phyloP scores from a whole-genome alignment of 2,888 invertebrate genomes.

The Stenchaetothrips biformis region DNA sequence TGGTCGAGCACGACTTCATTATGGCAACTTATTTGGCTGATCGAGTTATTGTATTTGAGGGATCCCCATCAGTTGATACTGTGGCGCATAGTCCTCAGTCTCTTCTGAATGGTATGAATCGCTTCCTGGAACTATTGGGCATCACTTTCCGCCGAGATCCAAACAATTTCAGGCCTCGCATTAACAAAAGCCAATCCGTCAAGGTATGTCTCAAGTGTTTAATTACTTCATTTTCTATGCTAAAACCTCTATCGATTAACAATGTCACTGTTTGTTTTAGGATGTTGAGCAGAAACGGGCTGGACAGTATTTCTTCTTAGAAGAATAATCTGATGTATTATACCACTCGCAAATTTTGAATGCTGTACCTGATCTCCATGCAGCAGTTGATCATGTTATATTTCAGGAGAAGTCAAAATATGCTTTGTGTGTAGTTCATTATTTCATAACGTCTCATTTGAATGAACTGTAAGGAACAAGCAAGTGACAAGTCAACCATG shows the following conservation, averaged over 20 bases:
- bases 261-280: slow-evolving; percentile 49
- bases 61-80: slow-evolving; percentile 82
- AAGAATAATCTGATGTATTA: slow-evolving; percentile 61
- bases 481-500: not conserved
- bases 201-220: slow-evolving; percentile 57
- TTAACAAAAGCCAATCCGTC: slow-evolving; percentile 94
- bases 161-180: slow-evolving; percentile 96
- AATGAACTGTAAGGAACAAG: not conserved
- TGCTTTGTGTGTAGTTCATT: not conserved
- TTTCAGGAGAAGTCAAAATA: not conserved
- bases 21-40: slow-evolving; percentile 99
- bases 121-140: slow-evolving; percentile 88
- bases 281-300: slow-evolving; percentile 95
- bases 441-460: not conserved
- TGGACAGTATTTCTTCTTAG: slow-evolving; percentile 98
- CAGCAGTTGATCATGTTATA: not conserved
- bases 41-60: slow-evolving; percentile 97
- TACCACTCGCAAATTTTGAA: not conserved
- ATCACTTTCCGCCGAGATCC: slow-evolving; percentile 98
- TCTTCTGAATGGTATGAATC: slow-evolving; percentile 95
- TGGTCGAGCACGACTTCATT: slow-evolving; percentile 99
- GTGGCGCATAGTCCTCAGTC: slow-evolving; percentile 89
- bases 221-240: slow-evolving; percentile 26
- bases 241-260: slow-evolving; percentile 29
- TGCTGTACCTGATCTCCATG: slow-evolving; percentile 6